Evolutionary conservation across 2,888 invertebrate genomes (phyloP).

Genomic region (Aquatica leii): DNA sequence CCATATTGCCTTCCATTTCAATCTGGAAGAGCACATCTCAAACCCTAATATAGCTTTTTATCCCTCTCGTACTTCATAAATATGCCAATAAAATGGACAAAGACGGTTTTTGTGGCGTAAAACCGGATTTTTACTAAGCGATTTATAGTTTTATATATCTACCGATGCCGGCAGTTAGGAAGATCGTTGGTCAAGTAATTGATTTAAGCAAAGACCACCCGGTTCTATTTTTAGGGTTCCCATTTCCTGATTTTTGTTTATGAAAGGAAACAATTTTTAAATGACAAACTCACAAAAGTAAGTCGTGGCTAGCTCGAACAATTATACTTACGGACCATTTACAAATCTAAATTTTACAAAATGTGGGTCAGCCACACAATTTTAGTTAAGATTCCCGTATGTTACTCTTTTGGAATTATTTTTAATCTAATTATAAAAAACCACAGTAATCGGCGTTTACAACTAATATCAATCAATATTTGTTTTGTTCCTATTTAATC

Average conservation of each 20-base stretch:
- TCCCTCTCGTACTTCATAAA: constrained; percentile 56
- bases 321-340: too few species aligned
- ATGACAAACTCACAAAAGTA: background rate
- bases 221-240: constrained; percentile 24
- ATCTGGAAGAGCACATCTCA: constrained; percentile 38
- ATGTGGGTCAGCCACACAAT: too few species aligned
- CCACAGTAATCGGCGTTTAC: too few species aligned
- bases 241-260: constrained; percentile 32
- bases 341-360: too few species aligned
- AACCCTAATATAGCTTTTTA: constrained; percentile 41
- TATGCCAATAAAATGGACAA: constrained; percentile 53
- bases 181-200: constrained; percentile 53
- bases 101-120: constrained; percentile 49
- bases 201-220: constrained; percentile 50
- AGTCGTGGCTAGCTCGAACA: background rate
- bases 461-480: too few species aligned
- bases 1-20: constrained; percentile 53
- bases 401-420: too few species aligned
- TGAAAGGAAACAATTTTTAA: constrained; percentile 20
- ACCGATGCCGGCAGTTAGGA: constrained; percentile 50
- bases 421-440: too few species aligned
- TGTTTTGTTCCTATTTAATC: too few species aligned
- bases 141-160: constrained; percentile 57
- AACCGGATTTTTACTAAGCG: constrained; percentile 50
- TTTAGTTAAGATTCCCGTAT: too few species aligned